Evolutionary conservation across 2,797 vertebrate species (phyloP).

Genomic region (Pteropus rufus): DNA sequence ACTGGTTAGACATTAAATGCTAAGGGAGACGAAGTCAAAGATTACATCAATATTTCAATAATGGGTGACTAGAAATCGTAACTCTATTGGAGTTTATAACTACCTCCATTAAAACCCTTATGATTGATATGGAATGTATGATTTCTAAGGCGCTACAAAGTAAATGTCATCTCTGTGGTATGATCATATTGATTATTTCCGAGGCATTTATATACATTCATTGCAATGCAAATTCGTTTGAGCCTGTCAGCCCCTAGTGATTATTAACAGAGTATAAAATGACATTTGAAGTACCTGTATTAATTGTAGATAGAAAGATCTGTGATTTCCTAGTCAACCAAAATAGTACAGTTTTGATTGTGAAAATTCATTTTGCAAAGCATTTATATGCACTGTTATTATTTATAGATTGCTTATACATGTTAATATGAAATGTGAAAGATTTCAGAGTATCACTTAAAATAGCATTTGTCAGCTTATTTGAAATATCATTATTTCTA

Average conservation of each 20-base stretch:
- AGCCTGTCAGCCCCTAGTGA: not conserved
- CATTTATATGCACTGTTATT: not conserved
- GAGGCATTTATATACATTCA: not conserved
- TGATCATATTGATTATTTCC: not conserved
- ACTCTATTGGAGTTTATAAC: not conserved
- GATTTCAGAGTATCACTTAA: not conserved
- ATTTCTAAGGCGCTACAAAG: not conserved
- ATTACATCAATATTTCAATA: not conserved
- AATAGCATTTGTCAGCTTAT: not conserved
- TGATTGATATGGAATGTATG: not conserved
- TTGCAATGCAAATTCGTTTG: not conserved
- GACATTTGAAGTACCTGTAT: not conserved
- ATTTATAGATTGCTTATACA: not conserved
- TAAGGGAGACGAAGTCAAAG: not conserved
- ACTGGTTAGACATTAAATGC: not conserved
- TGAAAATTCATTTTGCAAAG: not conserved
- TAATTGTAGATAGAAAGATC: not conserved
- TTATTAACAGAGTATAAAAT: not conserved
- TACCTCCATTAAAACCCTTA: not conserved
- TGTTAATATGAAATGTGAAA: not conserved
- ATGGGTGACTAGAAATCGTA: not conserved
- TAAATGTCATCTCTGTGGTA: not conserved
- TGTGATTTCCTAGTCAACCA: not conserved
- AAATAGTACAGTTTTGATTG: not conserved
- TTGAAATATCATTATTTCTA: not conserved